Conservation (phyloP, 2,888 invertebrate genomes). For the Deladenus siricidicola region DNA sequence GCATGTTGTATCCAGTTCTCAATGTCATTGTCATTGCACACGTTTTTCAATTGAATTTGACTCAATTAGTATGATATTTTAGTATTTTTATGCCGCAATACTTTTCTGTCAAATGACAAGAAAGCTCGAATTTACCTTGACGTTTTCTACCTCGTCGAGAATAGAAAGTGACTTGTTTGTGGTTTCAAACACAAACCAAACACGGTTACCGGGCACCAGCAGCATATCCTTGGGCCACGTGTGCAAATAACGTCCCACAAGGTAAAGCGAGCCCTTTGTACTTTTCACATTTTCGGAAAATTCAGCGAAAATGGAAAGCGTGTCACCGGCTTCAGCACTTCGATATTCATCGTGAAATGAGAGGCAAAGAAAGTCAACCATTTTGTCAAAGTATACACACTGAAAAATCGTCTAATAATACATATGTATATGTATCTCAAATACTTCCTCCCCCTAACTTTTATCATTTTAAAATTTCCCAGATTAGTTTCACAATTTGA, state of each 20-base stretch:
- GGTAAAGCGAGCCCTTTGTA: conserved; percentile 17
- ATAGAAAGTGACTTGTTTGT: no score
- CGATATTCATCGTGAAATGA: conserved; percentile 87
- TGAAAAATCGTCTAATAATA: no score
- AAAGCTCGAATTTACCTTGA: no score
- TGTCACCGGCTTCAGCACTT: conserved; percentile 61
- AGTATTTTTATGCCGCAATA: no score
- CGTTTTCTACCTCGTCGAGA: no score
- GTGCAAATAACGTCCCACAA: conserved; percentile 23
- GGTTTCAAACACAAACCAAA: conserved; percentile 88
- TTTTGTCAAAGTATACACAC: conserved; percentile 72
- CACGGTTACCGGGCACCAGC: conserved; percentile 64
- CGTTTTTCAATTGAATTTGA: no score
- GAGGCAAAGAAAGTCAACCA: conserved; percentile 80
- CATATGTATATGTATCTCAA: no score
- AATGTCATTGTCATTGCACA: no score
- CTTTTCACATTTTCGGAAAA: conserved; percentile 14
- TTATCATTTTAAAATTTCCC: neutral
- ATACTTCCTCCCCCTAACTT: conserved; percentile 57
- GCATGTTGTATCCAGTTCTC: no score
- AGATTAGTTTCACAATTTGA: no score
- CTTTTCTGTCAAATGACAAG: no score
- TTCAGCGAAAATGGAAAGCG: conserved; percentile 20
- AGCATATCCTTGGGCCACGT: conserved; percentile 69
- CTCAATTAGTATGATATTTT: no score